A percentile compares a stretch with the other conserved stretches of the same genome.
Evolutionary conservation across 2,888 invertebrate species (phyloP).

Genomic region (Hydriomena furcata): DNA sequence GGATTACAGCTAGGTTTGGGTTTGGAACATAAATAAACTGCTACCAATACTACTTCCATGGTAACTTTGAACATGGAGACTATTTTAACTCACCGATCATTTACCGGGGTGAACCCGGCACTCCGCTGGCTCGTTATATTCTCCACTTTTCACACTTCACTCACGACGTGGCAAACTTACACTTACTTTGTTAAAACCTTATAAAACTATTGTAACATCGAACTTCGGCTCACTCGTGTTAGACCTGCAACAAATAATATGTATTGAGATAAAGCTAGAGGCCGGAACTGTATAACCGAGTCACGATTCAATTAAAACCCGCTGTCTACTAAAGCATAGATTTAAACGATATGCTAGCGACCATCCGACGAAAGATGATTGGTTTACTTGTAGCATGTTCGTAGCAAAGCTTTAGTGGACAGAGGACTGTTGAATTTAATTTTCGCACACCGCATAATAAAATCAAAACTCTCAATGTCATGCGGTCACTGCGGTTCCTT

Average conservation of each 20-base stretch:
- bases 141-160: conserved; percentile 70
- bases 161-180: conserved; percentile 37
- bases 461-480: conserved; percentile 44
- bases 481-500: conserved; percentile 48
- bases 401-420: background rate
- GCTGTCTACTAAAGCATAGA: background rate
- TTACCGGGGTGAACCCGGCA: conserved; percentile 71
- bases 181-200: conserved; percentile 15
- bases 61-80: background rate
- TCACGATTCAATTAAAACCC: background rate
- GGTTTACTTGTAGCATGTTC: too few relatives aligned
- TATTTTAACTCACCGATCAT: conserved; percentile 62
- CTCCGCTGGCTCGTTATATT: conserved; percentile 60
- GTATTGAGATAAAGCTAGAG: too few relatives aligned
- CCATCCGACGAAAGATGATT: too few relatives aligned
- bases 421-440: background rate
- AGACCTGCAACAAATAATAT: too few relatives aligned
- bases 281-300: too few relatives aligned
- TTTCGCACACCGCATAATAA: conserved; percentile 36
- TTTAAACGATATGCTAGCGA: too few relatives aligned
- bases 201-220: background rate
- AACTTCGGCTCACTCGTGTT: background rate
- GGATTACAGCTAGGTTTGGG: too few relatives aligned
- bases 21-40: too few relatives aligned
- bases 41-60: too few relatives aligned